Conservation (phyloP, 1,140 invertebrate genomes). For the Phocides pigmalion region DNA sequence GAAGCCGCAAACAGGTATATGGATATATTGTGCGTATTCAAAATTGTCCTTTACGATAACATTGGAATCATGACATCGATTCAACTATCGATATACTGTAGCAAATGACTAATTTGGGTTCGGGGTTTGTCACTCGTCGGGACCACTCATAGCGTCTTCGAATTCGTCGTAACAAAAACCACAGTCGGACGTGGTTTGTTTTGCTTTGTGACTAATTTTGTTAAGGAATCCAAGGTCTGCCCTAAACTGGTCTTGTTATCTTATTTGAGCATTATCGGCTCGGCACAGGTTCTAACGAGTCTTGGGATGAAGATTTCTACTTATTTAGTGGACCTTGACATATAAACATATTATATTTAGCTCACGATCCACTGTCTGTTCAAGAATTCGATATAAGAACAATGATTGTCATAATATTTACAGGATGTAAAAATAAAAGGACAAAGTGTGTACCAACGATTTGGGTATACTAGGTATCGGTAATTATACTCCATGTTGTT, state of each 20-base stretch:
- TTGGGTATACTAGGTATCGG: too few species aligned
- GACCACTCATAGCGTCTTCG: slow-evolving; percentile 13
- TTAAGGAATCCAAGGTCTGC: slow-evolving; percentile 30
- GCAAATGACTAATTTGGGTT: slow-evolving; percentile 8
- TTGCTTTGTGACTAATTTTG: slow-evolving; percentile 35
- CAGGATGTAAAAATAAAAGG: too few species aligned
- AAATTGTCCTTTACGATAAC: background rate
- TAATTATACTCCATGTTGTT: too few species aligned
- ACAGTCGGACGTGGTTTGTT: slow-evolving; percentile 32
- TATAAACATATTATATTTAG: background rate
- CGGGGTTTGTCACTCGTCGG: slow-evolving; percentile 1
- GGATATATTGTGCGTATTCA: too few species aligned
- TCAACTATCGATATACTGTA: background rate
- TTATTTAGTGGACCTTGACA: background rate
- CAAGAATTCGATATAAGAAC: too few species aligned
- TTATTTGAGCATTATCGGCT: slow-evolving; percentile 32
- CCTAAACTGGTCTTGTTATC: slow-evolving; percentile 35
- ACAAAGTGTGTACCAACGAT: too few species aligned
- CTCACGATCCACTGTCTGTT: too few species aligned
- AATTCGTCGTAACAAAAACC: slow-evolving; percentile 28
- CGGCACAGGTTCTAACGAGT: slow-evolving; percentile 18
- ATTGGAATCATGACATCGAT: too few species aligned
- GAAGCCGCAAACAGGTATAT: too few species aligned
- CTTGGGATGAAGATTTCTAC: slow-evolving; percentile 10
- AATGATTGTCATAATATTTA: background rate